phyloP scores from a whole-genome alignment of 2,888 invertebrate genomes.

The Norana najaformis region DNA sequence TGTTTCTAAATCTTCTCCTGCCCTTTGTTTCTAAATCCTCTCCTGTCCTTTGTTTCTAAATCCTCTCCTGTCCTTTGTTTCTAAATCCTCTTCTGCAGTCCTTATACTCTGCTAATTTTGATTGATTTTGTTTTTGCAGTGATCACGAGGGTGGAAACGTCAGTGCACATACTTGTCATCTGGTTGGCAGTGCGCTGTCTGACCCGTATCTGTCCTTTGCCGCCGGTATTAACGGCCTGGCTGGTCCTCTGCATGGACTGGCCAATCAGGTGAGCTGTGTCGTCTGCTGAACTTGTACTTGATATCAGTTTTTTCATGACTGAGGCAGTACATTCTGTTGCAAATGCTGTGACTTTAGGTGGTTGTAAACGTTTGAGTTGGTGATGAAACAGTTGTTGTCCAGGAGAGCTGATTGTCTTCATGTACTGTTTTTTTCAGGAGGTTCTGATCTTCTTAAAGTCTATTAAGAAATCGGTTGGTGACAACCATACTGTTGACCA shows the following conservation, averaged over 20 bases:
- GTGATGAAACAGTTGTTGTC: too few relatives aligned
- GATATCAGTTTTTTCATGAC: too few relatives aligned
- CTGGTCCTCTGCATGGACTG: conserved; percentile 91
- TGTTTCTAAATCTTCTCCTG: background rate
- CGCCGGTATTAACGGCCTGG: conserved; percentile 89
- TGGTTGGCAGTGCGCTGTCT: conserved; percentile 90
- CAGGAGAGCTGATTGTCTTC: background rate
- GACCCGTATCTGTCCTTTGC: conserved; percentile 91
- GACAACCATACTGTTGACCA: conserved; percentile 82
- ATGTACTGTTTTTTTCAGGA: conserved; percentile 61
- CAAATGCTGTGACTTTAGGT: background rate
- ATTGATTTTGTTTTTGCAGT: conserved; percentile 63
- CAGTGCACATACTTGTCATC: conserved; percentile 88
- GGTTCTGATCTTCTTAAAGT: conserved; percentile 90
- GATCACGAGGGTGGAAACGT: conserved; percentile 97
- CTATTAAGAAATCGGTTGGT: conserved; percentile 74
- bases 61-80: background rate
- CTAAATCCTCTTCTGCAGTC: background rate
- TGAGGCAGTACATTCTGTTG: background rate
- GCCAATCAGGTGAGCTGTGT: conserved; percentile 79
- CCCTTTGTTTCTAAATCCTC: background rate
- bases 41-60: background rate
- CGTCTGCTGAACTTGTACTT: background rate
- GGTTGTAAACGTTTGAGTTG: too few relatives aligned
- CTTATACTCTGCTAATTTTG: background rate